These are phyloP conservation scores for Pipa parva DNA, from an alignment of 2,113 vertebrate species.

Conservation along the genomic window DNA sequence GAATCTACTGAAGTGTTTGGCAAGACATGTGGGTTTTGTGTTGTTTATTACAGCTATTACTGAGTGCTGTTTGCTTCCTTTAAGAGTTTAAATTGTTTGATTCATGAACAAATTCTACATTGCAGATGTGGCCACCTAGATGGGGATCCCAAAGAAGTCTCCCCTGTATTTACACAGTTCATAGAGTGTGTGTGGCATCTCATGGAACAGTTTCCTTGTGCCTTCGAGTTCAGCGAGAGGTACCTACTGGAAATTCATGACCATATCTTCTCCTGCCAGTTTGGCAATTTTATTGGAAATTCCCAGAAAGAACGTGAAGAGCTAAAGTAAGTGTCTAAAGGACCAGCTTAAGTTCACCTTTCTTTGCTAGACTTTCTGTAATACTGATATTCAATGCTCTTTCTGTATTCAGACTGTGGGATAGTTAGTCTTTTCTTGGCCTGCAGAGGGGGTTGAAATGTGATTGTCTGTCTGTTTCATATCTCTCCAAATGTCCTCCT, in stretches of 20 bases:
- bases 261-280: conserved; percentile 74
- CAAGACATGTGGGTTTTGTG: too few relatives aligned
- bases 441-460: too few relatives aligned
- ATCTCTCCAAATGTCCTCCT: background rate
- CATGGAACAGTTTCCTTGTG: conserved; percentile 72
- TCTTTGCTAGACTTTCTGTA: background rate
- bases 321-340: conserved; percentile 59
- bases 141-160: conserved; percentile 71
- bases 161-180: conserved; percentile 79
- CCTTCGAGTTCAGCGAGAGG: conserved; percentile 71
- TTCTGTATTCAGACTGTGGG: background rate
- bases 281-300: conserved; percentile 80
- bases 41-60: too few relatives aligned
- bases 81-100: background rate
- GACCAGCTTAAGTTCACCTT: background rate
- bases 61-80: too few relatives aligned
- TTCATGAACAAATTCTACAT: background rate
- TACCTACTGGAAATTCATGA: conserved; percentile 73
- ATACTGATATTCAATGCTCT: background rate
- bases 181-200: conserved; percentile 77
- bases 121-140: conserved; percentile 71
- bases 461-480: background rate
- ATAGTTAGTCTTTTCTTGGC: background rate
- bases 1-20: too few relatives aligned
- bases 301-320: conserved; percentile 70